A percentile compares a stretch with the other conserved stretches of the same genome.
phyloP scores from a whole-genome alignment of 2,113 vertebrate species.

The Dasyornis broadbenti region DNA sequence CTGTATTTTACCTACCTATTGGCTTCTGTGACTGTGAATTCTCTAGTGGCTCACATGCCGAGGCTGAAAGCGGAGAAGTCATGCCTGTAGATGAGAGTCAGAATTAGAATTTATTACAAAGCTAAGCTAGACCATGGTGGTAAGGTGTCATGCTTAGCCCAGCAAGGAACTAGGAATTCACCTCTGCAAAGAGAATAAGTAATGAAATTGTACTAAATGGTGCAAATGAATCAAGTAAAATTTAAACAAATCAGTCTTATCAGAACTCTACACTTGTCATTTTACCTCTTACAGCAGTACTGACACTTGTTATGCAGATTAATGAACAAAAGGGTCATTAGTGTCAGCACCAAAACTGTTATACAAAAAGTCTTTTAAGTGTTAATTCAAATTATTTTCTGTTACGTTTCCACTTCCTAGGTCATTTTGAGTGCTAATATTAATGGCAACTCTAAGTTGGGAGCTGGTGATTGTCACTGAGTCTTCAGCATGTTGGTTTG shows the following conservation, averaged over 20 bases:
- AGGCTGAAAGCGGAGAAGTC: not conserved
- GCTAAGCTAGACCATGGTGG: rapidly evolving
- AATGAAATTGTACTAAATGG: not conserved
- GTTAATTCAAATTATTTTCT: not conserved
- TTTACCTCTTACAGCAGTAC: not conserved
- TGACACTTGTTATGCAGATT: not conserved
- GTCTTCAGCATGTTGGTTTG: not conserved
- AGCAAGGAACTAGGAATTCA: not conserved
- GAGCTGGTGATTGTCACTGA: not conserved
- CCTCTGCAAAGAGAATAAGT: not conserved
- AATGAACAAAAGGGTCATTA: not conserved
- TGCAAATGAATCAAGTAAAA: not conserved
- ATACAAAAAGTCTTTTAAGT: not conserved
- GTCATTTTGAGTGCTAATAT: not conserved
- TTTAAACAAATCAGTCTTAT: not conserved
- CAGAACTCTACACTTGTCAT: not conserved
- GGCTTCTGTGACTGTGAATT: not conserved
- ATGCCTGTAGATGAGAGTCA: not conserved
- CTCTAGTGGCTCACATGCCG: not conserved
- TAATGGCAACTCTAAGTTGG: not conserved
- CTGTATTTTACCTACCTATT: not conserved
- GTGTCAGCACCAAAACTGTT: not conserved
- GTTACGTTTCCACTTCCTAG: not conserved
- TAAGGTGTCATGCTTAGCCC: not conserved
- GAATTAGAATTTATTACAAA: not conserved